Evolutionary conservation across 2,797 vertebrate genomes (phyloP).

Genomic region (Darevskia nairensis): DNA sequence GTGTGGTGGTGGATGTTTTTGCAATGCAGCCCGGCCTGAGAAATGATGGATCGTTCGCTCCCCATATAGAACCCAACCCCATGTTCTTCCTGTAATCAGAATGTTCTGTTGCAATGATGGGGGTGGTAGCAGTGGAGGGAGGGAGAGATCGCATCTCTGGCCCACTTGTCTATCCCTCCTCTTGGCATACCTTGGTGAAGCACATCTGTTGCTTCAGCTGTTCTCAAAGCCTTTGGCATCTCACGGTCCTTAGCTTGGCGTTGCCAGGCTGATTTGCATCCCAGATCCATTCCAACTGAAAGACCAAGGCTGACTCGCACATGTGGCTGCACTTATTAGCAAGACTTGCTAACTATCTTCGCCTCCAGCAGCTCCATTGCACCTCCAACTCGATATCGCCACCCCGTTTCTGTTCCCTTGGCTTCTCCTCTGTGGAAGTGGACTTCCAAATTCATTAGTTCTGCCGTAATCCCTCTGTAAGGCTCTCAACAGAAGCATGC

Average conservation of each 20-base stretch:
- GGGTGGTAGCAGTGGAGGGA: background rate
- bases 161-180: slow-evolving; percentile 38
- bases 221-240: slow-evolving; percentile 63
- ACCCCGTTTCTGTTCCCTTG: slow-evolving; percentile 21
- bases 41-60: slow-evolving; percentile 53
- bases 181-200: slow-evolving; percentile 65
- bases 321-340: slow-evolving; percentile 63
- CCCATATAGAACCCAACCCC: slow-evolving; percentile 34
- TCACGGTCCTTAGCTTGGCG: slow-evolving; percentile 39
- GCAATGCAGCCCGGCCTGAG: slow-evolving; percentile 32
- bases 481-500: slow-evolving; percentile 21
- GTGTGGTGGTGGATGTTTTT: slow-evolving; percentile 32
- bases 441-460: background rate
- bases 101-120: slow-evolving; percentile 25
- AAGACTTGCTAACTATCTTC: slow-evolving; percentile 36
- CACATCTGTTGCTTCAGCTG: slow-evolving; percentile 74
- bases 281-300: slow-evolving; percentile 59
- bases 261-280: slow-evolving; percentile 66
- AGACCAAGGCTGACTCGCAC: slow-evolving; percentile 58
- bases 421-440: accelerated
- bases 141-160: slow-evolving; percentile 25
- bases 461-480: background rate
- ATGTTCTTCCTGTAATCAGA: slow-evolving; percentile 45
- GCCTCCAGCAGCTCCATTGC: background rate
- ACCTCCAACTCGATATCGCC: slow-evolving; percentile 7